phyloP scores from a whole-genome alignment of 2,797 vertebrate genomes.

The Borostomias antarcticus region DNA sequence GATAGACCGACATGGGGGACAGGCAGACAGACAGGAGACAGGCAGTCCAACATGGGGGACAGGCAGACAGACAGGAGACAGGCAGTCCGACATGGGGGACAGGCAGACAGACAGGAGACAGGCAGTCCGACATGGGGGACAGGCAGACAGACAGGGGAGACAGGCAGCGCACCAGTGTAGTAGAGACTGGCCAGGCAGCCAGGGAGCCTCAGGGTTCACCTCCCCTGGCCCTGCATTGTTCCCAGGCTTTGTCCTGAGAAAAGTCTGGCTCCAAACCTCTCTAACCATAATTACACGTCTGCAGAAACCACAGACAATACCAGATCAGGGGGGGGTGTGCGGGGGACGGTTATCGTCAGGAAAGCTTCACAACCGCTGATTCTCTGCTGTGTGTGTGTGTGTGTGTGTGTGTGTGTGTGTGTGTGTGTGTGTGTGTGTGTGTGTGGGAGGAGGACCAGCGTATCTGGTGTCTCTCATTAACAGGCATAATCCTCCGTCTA shows the following conservation, averaged over 20 bases:
- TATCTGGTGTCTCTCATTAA: constrained; percentile 38
- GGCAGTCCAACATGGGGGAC: background rate
- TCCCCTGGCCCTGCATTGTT: constrained; percentile 64
- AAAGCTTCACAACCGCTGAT: background rate
- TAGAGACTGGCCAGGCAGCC: constrained; percentile 20
- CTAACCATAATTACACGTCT: constrained; percentile 76
- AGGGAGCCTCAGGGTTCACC: constrained; percentile 34
- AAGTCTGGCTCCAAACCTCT: constrained; percentile 73
- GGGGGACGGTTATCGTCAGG: constrained; percentile 22
- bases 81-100: too few relatives aligned
- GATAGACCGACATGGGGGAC: background rate
- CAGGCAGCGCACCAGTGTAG: background rate
- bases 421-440: too few relatives aligned
- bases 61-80: too few relatives aligned
- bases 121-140: too few relatives aligned
- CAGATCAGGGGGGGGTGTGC: constrained; percentile 31
- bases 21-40: background rate
- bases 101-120: background rate
- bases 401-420: too few relatives aligned
- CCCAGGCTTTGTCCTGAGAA: constrained; percentile 64
- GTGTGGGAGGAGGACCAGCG: background rate
- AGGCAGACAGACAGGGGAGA: constrained; percentile 14
- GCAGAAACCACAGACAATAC: constrained; percentile 68
- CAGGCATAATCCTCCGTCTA: constrained; percentile 30
- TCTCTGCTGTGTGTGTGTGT: background rate